These are phyloP conservation scores for Dasyprocta punctata DNA, from an alignment of 2,113 vertebrate genomes.

Conservation along the genomic window DNA sequence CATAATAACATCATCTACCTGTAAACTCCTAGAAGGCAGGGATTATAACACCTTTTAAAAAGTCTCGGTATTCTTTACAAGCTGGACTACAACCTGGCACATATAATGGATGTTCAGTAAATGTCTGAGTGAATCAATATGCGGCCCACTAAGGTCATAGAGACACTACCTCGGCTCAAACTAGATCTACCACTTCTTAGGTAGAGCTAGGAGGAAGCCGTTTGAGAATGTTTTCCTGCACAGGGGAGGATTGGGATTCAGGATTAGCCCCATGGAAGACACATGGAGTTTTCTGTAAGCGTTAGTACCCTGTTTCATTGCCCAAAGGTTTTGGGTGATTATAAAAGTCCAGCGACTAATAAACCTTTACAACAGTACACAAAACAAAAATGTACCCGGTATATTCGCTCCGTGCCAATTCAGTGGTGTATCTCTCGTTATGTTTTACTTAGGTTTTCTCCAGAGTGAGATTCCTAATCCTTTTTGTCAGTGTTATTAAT, in stretches of 20 bases:
- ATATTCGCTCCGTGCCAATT: background rate
- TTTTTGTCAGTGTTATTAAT: conserved; percentile 10
- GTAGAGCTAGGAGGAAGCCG: background rate
- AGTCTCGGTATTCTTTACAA: conserved; percentile 11
- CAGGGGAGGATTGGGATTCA: background rate
- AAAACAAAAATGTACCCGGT: background rate
- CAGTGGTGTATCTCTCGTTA: background rate
- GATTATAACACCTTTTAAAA: background rate
- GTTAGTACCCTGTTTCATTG: background rate
- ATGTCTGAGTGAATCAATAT: conserved; percentile 20
- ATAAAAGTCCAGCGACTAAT: background rate
- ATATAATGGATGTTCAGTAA: background rate
- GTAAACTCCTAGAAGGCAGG: background rate
- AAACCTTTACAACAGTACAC: background rate
- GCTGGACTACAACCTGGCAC: background rate
- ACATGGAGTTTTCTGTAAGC: background rate
- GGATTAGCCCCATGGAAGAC: background rate
- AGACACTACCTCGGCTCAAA: conserved; percentile 50
- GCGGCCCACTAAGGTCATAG: background rate
- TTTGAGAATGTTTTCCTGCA: background rate
- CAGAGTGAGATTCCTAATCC: background rate
- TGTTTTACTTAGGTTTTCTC: conserved; percentile 41
- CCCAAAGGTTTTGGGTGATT: background rate
- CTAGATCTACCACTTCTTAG: background rate
- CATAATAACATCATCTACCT: background rate